Evolutionary conservation across 2,113 vertebrate species (phyloP), one percentile per base, ranked within the genome.

Genomic region (Synodontis membranacea): DNA sequence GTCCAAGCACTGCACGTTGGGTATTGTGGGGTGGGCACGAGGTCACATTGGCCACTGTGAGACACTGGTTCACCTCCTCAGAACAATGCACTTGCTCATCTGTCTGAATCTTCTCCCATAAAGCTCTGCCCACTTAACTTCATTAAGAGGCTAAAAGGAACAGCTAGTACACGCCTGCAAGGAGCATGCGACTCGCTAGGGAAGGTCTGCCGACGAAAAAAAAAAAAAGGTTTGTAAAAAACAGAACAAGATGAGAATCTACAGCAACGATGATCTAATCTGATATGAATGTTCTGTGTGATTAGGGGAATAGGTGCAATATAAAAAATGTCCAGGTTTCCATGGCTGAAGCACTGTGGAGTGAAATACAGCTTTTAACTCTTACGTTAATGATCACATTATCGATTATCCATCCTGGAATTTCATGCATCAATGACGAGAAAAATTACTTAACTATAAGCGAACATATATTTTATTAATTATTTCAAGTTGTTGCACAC

Each of bases 1-100:
- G 86, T 78, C 56, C 46, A 54, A 21, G 80, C 42, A 15, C 79
- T 58, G 64, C n/a, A 39, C 42, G 44, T 54, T 50, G 68, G 68
- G 44, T 23, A 31, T 75, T 83, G 37, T 82, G 68, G 14, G 25
- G 46, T 78, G 80, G 86, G 74, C 86, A 87, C 62, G 78, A 74
- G 80, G 86, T 87, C 86, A 87, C 46, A 7, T 83, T 48, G 68
- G 25, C 50, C 66, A 56, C 14, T 28, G 50, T 84, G 48, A 74
- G 68, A 56, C 15, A 84, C 82, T 42, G 31, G 46, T 64, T 48
- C 15, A 14, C 31, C 31, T 14, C 11, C 10, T 37, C 31, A 80
- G 68, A 84, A 84, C 66, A 54, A 74, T 54, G 82, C 34, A 72
- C 39, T 84, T 54, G 62, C 44, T 83, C 44, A 83, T 68, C 58